These are phyloP conservation scores for Clitarchus hookeri DNA, from an alignment of 2,888 invertebrate genomes.

Conservation along the genomic window DNA sequence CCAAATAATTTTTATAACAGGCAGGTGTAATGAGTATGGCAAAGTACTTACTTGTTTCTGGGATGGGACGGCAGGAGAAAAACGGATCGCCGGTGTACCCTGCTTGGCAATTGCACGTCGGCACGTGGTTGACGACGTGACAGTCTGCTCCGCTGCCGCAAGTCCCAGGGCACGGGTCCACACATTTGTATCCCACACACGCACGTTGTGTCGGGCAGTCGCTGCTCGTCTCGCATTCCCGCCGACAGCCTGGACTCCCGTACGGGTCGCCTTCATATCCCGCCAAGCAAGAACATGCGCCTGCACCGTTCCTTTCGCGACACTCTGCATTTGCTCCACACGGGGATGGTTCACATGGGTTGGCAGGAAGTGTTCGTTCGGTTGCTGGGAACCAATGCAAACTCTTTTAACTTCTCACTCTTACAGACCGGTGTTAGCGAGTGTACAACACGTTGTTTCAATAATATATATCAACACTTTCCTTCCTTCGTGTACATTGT, in stretches of 20 bases:
- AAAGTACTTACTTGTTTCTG: slow-evolving; percentile 33
- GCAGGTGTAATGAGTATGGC: not conserved
- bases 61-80: slow-evolving; percentile 55
- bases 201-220: slow-evolving; percentile 75
- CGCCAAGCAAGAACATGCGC: slow-evolving; percentile 73
- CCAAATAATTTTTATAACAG: not conserved
- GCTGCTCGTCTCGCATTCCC: slow-evolving; percentile 78
- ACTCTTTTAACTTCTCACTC: not conserved
- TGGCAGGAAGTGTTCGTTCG: slow-evolving; percentile 66
- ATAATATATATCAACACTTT: too few relatives aligned
- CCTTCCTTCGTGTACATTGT: not conserved
- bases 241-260: slow-evolving; percentile 64
- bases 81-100: slow-evolving; percentile 84
- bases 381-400: slow-evolving; percentile 58
- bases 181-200: slow-evolving; percentile 81
- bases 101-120: slow-evolving; percentile 73
- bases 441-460: too few relatives aligned
- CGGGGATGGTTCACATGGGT: slow-evolving; percentile 55
- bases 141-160: slow-evolving; percentile 83
- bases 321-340: slow-evolving; percentile 55
- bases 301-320: slow-evolving; percentile 66
- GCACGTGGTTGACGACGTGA: slow-evolving; percentile 76
- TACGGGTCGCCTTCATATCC: slow-evolving; percentile 85
- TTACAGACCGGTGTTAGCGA: not conserved
- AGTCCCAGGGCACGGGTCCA: slow-evolving; percentile 82